Conservation (phyloP, 2,113 vertebrate genomes). For the Upupa epops region DNA sequence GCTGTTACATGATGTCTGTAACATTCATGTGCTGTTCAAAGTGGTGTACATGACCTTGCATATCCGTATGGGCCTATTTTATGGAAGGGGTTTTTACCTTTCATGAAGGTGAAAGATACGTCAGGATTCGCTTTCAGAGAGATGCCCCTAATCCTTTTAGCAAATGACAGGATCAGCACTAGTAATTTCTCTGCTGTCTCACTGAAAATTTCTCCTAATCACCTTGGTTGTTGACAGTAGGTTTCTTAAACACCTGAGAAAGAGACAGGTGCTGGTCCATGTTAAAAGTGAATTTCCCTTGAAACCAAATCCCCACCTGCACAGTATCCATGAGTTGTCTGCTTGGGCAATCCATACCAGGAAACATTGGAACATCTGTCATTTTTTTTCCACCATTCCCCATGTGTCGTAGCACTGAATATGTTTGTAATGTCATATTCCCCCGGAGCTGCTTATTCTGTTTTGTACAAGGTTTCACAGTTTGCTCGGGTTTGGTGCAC, state of each 20-base stretch:
- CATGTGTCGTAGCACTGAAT: not conserved
- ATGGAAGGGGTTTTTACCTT: conserved; percentile 1
- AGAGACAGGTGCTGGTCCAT: conserved; percentile 41
- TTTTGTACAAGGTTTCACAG: conserved; percentile 12
- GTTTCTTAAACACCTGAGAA: conserved; percentile 37
- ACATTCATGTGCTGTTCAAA: not conserved
- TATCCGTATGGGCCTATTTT: not conserved
- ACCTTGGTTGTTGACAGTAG: conserved; percentile 16
- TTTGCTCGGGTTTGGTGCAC: not conserved
- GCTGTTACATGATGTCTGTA: not conserved
- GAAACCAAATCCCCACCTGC: conserved; percentile 24
- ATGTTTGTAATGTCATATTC: not conserved
- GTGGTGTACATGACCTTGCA: not conserved
- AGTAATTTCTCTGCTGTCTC: not conserved
- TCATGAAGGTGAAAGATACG: not conserved
- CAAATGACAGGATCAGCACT: not conserved
- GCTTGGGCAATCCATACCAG: not conserved
- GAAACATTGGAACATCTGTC: conserved; percentile 8
- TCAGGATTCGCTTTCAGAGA: not conserved
- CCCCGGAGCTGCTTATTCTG: conserved; percentile 19
- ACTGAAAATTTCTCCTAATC: conserved; percentile 18
- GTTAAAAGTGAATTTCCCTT: conserved; percentile 28
- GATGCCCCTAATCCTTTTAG: conserved; percentile 42
- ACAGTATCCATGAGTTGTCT: not conserved
- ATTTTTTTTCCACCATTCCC: not conserved